Evolutionary conservation across 2,113 vertebrate genomes (phyloP), one percentile per base, ranked within the genome.

Genomic region (Scytalopus superciliaris): DNA sequence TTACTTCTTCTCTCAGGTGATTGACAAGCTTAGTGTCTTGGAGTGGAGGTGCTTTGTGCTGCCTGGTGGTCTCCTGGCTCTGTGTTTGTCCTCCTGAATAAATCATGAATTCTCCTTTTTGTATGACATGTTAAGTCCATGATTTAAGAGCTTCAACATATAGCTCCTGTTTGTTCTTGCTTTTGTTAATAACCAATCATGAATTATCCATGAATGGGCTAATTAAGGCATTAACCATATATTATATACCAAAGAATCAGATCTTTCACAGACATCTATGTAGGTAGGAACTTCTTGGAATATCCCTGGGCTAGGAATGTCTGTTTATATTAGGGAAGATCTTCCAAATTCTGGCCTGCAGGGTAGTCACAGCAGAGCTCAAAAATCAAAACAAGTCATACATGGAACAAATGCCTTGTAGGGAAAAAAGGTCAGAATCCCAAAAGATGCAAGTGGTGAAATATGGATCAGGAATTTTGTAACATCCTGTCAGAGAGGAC

Each of bases 121-220:
- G 76, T 90, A 82, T 87, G 92, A 85, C 90, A 49, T 85, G 37
- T 94, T 94, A 56, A 92, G 74, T 83, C 84, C 62, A 14, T 96
- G 95, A 97, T 97, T 98, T 97, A 97, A 92, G 96, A 91, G 72
- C 19, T 79, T 52, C 89, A 96, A 82, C 87, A 19, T 90, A 78
- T 8, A 96, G 81, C 87, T 96, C 52, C 73, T 35, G 33, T 89
- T 97, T 84, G 96, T 93, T 96, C 93, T 96, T 97, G 94, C 75
- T 95, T 95, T 97, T 96, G 88, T 97, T 97, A 96, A 96, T 97
- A 97, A 95, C 95, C 93, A 87, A 94, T 91, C 93, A 90, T 97
- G 94, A 98, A 97, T 98, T 97, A 98, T 96, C 96, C 79, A 91
- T 70, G 76, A 96, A 97, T 16, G 92, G 92, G 88, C 94, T 97